Evolutionary conservation across 2,797 vertebrate genomes (phyloP).

Genomic region (Sparidentex hasta): DNA sequence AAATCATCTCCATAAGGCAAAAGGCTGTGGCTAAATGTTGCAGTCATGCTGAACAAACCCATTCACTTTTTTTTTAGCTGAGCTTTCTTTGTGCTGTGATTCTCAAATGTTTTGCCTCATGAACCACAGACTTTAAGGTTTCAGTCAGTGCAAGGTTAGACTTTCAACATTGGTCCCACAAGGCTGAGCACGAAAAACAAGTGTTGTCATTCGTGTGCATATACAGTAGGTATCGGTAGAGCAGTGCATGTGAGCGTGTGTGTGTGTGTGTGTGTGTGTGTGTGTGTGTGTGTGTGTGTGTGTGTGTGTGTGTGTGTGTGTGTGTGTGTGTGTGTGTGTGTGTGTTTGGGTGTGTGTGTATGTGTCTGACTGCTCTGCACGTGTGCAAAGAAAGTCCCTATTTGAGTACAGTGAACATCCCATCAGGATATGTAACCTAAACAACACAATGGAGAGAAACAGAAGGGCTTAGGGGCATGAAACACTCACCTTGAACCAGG

Average conservation of each 20-base stretch:
- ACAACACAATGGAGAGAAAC: conserved; percentile 81
- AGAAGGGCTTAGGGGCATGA: conserved; percentile 83
- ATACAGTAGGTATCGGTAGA: background rate
- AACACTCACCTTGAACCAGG: conserved; percentile 89
- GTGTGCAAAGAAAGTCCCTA: conserved; percentile 62
- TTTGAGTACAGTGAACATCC: conserved; percentile 75
- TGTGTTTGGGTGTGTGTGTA: background rate
- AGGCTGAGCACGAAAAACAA: background rate
- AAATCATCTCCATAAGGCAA: conserved; percentile 15
- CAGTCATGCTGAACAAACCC: background rate
- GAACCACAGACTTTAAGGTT: conserved; percentile 20
- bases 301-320: background rate
- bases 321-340: conserved; percentile 13
- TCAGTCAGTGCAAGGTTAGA: conserved; percentile 27
- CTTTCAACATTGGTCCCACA: conserved; percentile 1
- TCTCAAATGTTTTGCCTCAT: background rate
- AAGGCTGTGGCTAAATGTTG: background rate
- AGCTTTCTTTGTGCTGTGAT: conserved; percentile 3
- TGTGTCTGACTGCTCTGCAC: conserved; percentile 29
- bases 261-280: conserved; percentile 13
- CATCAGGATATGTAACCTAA: conserved; percentile 83
- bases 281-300: conserved; percentile 17
- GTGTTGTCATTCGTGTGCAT: no score
- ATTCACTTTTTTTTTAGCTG: background rate
- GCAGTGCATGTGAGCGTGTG: conserved; percentile 3